Conservation (phyloP, 2,888 invertebrate species). For the Vesta saturnalis region DNA sequence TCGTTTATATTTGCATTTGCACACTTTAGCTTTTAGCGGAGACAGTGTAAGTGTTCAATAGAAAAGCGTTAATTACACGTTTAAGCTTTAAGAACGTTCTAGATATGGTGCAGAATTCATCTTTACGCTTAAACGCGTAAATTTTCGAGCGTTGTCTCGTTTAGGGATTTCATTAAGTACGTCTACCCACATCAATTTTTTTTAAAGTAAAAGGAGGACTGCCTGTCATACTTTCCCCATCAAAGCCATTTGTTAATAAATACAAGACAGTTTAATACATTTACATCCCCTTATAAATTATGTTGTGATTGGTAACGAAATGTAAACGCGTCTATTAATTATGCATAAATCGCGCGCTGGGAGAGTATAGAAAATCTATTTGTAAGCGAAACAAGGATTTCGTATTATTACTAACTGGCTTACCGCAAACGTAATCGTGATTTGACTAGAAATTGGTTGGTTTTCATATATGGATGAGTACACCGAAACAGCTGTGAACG, state of each 20-base stretch:
- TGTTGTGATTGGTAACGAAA: not conserved
- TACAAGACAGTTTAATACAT: not conserved
- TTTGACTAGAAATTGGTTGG: constrained; percentile 17
- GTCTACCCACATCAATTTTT: constrained; percentile 1
- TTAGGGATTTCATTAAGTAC: not conserved
- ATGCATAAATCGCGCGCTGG: not conserved
- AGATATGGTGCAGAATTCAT: no score
- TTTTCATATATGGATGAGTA: constrained; percentile 6
- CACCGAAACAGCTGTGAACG: not conserved
- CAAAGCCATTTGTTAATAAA: not conserved
- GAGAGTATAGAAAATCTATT: not conserved
- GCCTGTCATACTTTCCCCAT: not conserved
- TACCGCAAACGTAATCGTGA: constrained; percentile 11
- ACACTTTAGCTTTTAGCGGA: not conserved
- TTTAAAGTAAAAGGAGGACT: not conserved
- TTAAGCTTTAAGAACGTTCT: not conserved
- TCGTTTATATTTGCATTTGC: not conserved
- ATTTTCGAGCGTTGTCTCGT: no score
- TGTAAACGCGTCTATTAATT: not conserved
- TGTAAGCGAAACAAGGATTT: constrained; percentile 1
- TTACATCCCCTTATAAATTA: not conserved
- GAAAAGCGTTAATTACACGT: not conserved
- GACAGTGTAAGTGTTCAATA: not conserved
- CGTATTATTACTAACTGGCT: constrained; percentile 9
- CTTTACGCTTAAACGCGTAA: not conserved